Percentiles rank a stretch among this genome's conserved stretches.
These are phyloP conservation scores for Leucophenga maculata DNA, from an alignment of 2,888 invertebrate genomes.

Conservation along the genomic window DNA sequence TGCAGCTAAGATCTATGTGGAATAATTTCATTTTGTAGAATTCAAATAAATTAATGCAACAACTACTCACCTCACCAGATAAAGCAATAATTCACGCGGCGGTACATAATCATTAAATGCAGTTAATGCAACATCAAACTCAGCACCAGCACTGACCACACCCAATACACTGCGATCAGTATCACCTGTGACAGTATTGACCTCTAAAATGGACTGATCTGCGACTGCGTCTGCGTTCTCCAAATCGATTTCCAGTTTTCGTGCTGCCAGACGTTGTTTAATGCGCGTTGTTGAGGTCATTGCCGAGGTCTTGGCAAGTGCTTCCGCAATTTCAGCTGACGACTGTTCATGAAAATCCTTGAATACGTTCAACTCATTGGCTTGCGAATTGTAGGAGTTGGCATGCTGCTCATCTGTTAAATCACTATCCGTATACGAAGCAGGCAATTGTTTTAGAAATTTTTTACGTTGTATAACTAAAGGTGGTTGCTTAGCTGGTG, in stretches of 20 bases:
- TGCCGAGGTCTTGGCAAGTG: slow-evolving; percentile 75
- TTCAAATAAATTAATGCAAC: too few relatives aligned
- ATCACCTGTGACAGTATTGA: not conserved
- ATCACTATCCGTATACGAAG: slow-evolving; percentile 37
- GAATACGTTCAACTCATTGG: slow-evolving; percentile 46
- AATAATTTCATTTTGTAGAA: too few relatives aligned
- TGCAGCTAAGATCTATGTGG: too few relatives aligned
- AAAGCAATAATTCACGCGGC: slow-evolving; percentile 77
- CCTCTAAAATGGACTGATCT: slow-evolving; percentile 44
- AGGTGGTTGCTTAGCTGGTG: slow-evolving; percentile 40
- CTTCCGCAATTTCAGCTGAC: slow-evolving; percentile 74
- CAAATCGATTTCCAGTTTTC: slow-evolving; percentile 74
- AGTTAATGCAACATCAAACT: slow-evolving; percentile 39
- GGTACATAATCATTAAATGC: slow-evolving; percentile 73
- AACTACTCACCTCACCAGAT: slow-evolving; percentile 77
- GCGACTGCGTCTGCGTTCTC: slow-evolving; percentile 28
- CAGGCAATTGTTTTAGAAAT: slow-evolving; percentile 53
- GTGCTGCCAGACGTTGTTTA: slow-evolving; percentile 74
- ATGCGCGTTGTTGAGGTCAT: slow-evolving; percentile 75
- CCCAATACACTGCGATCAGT: slow-evolving; percentile 33
- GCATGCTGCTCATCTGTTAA: slow-evolving; percentile 35
- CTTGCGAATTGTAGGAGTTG: slow-evolving; percentile 10
- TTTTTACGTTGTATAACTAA: slow-evolving; percentile 56
- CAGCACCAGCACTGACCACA: slow-evolving; percentile 39
- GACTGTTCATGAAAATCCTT: slow-evolving; percentile 73